These are phyloP conservation scores for Pheucticus melanocephalus DNA, from an alignment of 2,113 vertebrate species.

Conservation along the genomic window DNA sequence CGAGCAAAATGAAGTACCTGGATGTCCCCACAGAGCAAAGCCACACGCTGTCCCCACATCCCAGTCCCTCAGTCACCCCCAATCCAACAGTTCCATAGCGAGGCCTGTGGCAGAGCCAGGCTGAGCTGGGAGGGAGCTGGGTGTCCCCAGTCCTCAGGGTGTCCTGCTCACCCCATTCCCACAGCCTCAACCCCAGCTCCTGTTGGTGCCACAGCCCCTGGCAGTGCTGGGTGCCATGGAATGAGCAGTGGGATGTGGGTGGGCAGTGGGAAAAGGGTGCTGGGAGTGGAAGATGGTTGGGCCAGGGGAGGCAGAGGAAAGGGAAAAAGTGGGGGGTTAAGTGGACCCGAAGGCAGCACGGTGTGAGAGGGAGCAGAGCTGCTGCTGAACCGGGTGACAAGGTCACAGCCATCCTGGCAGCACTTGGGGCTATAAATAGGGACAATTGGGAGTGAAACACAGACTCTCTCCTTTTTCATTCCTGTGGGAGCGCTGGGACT, in stretches of 20 bases:
- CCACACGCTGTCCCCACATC: rapidly evolving
- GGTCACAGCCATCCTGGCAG: neutral
- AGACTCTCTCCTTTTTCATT: slow-evolving; percentile 26
- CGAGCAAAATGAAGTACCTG: rapidly evolving
- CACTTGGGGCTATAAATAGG: slow-evolving; percentile 36
- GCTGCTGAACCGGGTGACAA: neutral
- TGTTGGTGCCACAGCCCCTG: rapidly evolving
- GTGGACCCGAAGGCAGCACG: rapidly evolving
- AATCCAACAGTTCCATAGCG: rapidly evolving
- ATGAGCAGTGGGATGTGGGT: neutral
- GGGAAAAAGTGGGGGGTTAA: neutral
- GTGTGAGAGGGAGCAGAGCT: neutral
- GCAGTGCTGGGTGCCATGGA: neutral
- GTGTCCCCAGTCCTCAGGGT: neutral
- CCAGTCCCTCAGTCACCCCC: neutral
- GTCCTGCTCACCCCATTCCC: neutral
- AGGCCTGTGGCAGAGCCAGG: neutral
- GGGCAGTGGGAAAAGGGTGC: neutral
- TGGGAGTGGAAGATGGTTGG: rapidly evolving
- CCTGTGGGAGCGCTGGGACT: neutral
- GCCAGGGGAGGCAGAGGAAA: neutral
- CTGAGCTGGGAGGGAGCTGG: neutral
- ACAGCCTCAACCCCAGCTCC: rapidly evolving
- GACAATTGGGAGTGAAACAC: slow-evolving; percentile 10
- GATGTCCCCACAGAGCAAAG: neutral